Base-by-base conservation (phyloP, 2,797 vertebrate genomes). In the Enteromius afrohamiltoni region DNA sequence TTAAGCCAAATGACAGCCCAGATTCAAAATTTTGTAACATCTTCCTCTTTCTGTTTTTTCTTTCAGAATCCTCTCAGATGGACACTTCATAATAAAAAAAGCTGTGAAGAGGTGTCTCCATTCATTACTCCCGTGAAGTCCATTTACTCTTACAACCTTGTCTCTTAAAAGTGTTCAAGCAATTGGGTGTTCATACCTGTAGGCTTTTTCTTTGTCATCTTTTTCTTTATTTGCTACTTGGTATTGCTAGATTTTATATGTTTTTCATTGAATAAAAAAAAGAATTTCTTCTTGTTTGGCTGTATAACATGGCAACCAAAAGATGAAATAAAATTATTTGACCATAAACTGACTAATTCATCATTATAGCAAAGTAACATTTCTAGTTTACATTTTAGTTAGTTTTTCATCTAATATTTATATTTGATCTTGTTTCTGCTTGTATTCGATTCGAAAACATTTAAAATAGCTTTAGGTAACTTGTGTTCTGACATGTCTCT, bases 61-160 rank as follows among this genome's bases (percentile, higher is more conserved):
- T 91, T 91, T 88, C 91, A 96, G 95, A 93, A 93, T 70, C 90
- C 0, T 0, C 88, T 87, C 5, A 90, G 21, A 96, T 96, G 95
- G 95, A 96, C 69, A 95, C 93, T 2, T 93, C 94, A 0, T 93
- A 93, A 93, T 89, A 87, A 91, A 65, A 34, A 85, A 85, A 84
- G 0, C 47, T 49, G 45, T 69, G 64, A 58, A 77, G 26, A 70
- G 19, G 11, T 16, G 2, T 11, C 45, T 83, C 82, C 85, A 84
- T 76, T 62, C 40, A 13, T 45, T 42, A 21, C 68, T n/a, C 69
- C 55, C 83, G 73, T 86, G 79, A 89, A 81, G 64, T 86, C 85
- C 86, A 70, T 68, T 79, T 86, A 77, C 75, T 65, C 77, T 82
- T 68, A 55, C 40, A 1, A 14, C 8, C 70, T 1, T 0, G 67